These are phyloP conservation scores for Arctia plantaginis DNA, from an alignment of 2,888 invertebrate species.

Conservation along the genomic window DNA sequence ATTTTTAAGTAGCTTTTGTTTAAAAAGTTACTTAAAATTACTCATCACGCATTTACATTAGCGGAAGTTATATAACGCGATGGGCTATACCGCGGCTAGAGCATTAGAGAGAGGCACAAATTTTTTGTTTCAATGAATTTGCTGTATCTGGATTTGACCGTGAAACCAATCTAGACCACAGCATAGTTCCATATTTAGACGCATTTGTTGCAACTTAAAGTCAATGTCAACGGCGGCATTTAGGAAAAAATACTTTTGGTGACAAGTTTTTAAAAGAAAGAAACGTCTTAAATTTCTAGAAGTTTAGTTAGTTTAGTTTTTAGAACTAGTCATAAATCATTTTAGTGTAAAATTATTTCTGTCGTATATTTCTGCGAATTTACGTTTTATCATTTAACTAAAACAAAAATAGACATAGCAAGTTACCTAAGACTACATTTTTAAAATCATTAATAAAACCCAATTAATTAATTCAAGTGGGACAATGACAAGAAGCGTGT, in stretches of 20 bases:
- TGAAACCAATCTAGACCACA: not conserved
- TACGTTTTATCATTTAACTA: not conserved
- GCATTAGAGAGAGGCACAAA: no score
- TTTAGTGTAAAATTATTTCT: not conserved
- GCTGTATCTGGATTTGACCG: not conserved
- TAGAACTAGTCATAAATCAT: no score
- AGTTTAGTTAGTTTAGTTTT: no score
- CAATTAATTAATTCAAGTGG: constrained; percentile 32
- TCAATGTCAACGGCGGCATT: not conserved
- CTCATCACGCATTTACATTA: not conserved
- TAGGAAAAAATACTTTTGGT: no score
- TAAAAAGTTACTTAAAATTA: no score
- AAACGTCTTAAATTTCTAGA: not conserved
- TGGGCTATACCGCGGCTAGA: not conserved
- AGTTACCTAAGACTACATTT: not conserved
- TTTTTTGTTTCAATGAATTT: not conserved
- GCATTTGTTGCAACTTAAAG: not conserved
- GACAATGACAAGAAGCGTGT: constrained; percentile 45
- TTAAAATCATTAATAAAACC: constrained; percentile 4
- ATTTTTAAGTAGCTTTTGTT: not conserved
- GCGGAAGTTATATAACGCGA: not conserved
- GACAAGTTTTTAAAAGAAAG: no score
- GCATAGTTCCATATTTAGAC: not conserved
- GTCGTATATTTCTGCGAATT: not conserved
- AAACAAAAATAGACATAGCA: not conserved